These are phyloP conservation scores for Hippolais icterina DNA, from an alignment of 2,113 vertebrate species.

Conservation along the genomic window DNA sequence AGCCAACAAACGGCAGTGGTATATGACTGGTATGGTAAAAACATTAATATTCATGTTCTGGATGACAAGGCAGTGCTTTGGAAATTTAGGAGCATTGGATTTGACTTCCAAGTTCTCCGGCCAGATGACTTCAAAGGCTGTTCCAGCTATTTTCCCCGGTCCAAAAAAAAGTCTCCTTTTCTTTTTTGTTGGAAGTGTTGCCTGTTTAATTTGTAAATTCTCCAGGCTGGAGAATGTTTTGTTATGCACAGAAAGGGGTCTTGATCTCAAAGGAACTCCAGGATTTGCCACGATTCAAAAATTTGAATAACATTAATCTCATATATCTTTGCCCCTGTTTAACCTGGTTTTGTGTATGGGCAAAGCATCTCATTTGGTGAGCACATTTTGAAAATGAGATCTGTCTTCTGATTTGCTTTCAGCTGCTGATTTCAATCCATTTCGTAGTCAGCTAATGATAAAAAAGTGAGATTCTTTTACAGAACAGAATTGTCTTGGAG, in stretches of 20 bases:
- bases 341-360: background rate
- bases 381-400: background rate
- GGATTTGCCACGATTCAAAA: background rate
- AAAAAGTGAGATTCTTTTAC: background rate
- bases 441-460: background rate
- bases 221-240: background rate
- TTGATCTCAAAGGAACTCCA: background rate
- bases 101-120: background rate
- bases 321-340: background rate
- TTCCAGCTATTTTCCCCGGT: background rate
- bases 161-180: background rate
- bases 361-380: background rate
- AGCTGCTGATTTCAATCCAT: background rate
- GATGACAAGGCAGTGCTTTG: background rate
- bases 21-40: background rate
- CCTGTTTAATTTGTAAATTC: background rate
- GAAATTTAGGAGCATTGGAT: background rate
- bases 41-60: background rate
- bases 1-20: background rate
- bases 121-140: background rate
- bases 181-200: background rate
- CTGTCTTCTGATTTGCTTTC: constrained; percentile 2
- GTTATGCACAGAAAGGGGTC: background rate
- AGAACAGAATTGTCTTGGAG: background rate
- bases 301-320: background rate